These are phyloP conservation scores for Ichneumoninae sp. DNA, from an alignment of 2,888 invertebrate species.

Conservation along the genomic window DNA sequence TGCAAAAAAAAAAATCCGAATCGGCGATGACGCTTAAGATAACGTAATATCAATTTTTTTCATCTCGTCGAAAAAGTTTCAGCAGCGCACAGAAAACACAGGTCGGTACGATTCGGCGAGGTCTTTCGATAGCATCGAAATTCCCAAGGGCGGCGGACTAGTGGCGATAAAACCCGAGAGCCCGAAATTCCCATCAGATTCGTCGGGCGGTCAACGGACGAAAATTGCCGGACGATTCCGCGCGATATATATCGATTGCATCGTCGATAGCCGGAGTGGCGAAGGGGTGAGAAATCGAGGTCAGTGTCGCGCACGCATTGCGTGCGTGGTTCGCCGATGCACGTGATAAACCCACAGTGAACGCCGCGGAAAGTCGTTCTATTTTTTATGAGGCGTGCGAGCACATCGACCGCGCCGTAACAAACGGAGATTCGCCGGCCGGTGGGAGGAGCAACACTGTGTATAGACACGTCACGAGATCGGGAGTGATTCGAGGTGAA, in stretches of 20 bases:
- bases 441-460: not conserved
- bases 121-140: not conserved
- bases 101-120: not conserved
- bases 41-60: not conserved
- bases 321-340: slow-evolving; percentile 53
- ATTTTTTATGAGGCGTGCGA: slow-evolving; percentile 37
- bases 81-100: not conserved
- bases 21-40: not conserved
- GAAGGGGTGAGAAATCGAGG: slow-evolving; percentile 70
- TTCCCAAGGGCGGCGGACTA: not conserved
- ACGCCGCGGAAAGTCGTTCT: slow-evolving; percentile 15
- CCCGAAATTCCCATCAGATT: slow-evolving; percentile 30
- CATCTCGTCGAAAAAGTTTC: not conserved
- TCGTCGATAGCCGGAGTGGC: not conserved
- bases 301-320: slow-evolving; percentile 71
- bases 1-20: not conserved
- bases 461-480: slow-evolving; percentile 22
- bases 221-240: slow-evolving; percentile 29
- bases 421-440: slow-evolving; percentile 13
- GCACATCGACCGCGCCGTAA: slow-evolving; percentile 34
- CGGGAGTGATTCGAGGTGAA: slow-evolving; percentile 12
- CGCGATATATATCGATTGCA: slow-evolving; percentile 43
- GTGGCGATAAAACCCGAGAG: not conserved
- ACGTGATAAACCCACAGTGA: slow-evolving; percentile 43
- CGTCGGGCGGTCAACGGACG: slow-evolving; percentile 36